A percentile compares a stretch with the other conserved stretches of the same genome.
Evolutionary conservation across 2,797 vertebrate genomes (phyloP).

Genomic region (Ibycter americanus): DNA sequence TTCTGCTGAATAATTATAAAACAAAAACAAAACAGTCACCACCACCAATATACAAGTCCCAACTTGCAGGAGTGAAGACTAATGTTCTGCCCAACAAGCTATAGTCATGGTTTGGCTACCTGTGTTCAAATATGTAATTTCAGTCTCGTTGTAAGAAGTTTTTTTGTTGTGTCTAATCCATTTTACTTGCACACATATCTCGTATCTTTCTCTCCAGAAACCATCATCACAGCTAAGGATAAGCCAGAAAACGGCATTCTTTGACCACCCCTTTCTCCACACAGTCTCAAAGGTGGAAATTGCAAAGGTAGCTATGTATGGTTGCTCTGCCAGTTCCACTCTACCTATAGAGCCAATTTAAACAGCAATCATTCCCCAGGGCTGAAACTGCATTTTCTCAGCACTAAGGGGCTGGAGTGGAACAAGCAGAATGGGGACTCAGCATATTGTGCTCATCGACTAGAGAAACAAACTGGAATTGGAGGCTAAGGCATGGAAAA

Average conservation of each 20-base stretch:
- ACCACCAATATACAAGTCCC: neutral
- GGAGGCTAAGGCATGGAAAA: neutral
- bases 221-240: neutral
- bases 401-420: neutral
- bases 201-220: neutral
- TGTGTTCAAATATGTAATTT: neutral
- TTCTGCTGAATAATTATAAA: slow-evolving; percentile 20
- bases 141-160: neutral
- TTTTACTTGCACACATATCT: neutral
- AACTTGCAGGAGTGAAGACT: neutral
- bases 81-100: neutral
- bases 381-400: neutral
- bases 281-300: neutral
- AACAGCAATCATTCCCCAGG: neutral
- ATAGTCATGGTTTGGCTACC: neutral
- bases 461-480: neutral
- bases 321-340: neutral
- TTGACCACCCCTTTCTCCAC: neutral
- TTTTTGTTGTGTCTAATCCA: neutral
- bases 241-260: neutral
- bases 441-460: fast-evolving
- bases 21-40: slow-evolving; percentile 22
- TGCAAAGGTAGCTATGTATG: neutral
- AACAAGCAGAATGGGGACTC: neutral
- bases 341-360: neutral